These are phyloP conservation scores for Amyelois transitella DNA, from an alignment of 1,140 invertebrate genomes.

Conservation along the genomic window DNA sequence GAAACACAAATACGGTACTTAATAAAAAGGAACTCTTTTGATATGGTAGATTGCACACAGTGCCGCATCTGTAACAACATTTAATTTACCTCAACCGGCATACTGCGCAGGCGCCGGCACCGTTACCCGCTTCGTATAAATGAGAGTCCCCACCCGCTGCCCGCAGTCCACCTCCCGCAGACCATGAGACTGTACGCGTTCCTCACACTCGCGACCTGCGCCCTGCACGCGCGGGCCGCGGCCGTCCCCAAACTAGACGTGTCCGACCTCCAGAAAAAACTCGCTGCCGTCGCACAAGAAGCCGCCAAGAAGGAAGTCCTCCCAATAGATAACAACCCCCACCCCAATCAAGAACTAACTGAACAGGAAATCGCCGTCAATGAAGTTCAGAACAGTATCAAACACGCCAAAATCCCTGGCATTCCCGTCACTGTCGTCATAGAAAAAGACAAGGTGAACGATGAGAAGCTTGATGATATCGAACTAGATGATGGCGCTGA, in stretches of 20 bases:
- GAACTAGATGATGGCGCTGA: conserved; percentile 23
- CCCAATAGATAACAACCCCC: conserved; percentile 32
- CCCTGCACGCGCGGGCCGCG: conserved; percentile 38
- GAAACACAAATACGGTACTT: too few relatives aligned
- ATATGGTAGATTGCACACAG: too few relatives aligned
- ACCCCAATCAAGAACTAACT: conserved; percentile 30
- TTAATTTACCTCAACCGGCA: background rate
- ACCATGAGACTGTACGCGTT: conserved; percentile 52
- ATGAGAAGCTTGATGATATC: conserved; percentile 13
- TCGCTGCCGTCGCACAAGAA: conserved; percentile 24
- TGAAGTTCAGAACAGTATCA: conserved; percentile 38
- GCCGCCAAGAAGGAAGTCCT: conserved; percentile 13
- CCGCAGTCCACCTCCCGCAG: conserved; percentile 34
- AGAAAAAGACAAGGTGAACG: conserved; percentile 13
- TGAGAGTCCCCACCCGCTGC: conserved; percentile 22
- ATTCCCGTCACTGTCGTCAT: conserved; percentile 45
- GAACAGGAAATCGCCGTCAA: conserved; percentile 27
- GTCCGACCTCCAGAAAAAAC: conserved; percentile 20
- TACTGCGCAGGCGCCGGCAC: conserved; percentile 22
- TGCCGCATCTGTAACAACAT: background rate
- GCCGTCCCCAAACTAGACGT: conserved; percentile 24
- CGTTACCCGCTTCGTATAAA: conserved; percentile 59
- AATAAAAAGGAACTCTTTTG: too few relatives aligned
- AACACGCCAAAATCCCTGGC: conserved; percentile 18
- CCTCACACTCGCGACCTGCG: conserved; percentile 31